Conservation (phyloP, 2,797 vertebrate species). For the Helostoma temminkii region DNA sequence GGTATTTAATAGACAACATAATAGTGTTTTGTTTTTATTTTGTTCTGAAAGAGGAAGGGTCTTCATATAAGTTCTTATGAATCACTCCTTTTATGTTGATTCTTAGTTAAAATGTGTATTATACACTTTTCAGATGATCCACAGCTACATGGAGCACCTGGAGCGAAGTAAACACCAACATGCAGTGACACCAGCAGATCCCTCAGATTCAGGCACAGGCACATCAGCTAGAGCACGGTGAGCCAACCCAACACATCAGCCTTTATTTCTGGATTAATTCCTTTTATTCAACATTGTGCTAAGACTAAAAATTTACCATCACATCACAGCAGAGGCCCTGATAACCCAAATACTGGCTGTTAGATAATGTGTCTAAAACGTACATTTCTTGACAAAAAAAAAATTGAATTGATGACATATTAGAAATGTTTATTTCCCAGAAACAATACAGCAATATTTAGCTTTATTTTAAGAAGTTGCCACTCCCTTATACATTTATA, state of each 20-base stretch:
- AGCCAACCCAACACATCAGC: constrained; percentile 58
- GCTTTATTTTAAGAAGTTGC: not conserved
- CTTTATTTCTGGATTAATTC: no score
- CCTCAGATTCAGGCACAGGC: constrained; percentile 85
- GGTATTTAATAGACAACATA: no score
- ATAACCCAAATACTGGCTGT: no score
- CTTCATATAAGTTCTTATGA: no score
- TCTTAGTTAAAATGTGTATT: not conserved
- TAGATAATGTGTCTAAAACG: no score
- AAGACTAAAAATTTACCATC: no score
- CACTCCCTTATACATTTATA: not conserved
- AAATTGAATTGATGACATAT: no score
- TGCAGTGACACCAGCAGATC: constrained; percentile 81
- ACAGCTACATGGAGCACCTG: constrained; percentile 99
- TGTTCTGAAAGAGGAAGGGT: no score
- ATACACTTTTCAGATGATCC: constrained; percentile 90
- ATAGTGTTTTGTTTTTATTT: no score
- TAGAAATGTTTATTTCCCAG: not conserved
- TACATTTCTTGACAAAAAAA: no score
- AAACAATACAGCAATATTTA: not conserved
- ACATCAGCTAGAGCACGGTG: constrained; percentile 88
- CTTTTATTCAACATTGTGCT: not conserved
- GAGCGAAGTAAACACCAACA: constrained; percentile 97
- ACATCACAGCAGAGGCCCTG: no score
- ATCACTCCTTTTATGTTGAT: no score